Evolutionary conservation across 1,140 invertebrate species (phyloP).

Genomic region (Tetragnatha versicolor): DNA sequence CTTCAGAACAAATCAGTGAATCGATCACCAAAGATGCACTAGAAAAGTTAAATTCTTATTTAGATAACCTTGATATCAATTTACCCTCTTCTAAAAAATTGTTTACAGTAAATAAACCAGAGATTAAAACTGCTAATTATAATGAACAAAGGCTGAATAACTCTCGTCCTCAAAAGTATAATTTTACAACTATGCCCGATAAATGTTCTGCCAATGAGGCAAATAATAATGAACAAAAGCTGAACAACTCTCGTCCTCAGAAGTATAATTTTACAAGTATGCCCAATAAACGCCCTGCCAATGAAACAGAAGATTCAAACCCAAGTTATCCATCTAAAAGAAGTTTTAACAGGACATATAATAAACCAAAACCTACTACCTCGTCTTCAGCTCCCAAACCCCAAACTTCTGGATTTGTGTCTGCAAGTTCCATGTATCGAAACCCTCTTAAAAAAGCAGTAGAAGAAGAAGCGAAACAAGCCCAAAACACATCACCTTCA

Average conservation of each 20-base stretch:
- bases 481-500: neutral
- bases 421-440: constrained; percentile 34
- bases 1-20: neutral
- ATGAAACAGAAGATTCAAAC: neutral
- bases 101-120: no score
- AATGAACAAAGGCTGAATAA: no score
- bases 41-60: neutral
- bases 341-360: neutral
- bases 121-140: no score
- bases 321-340: neutral
- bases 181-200: no score
- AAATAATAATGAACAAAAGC: no score
- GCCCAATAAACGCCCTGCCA: neutral
- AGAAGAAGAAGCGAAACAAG: neutral
- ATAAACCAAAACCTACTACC: neutral
- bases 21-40: neutral
- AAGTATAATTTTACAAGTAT: no score
- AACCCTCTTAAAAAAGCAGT: constrained; percentile 22
- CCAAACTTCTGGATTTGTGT: constrained; percentile 5
- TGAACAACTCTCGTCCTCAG: no score
- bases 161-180: no score
- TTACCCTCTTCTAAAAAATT: neutral
- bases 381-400: neutral
- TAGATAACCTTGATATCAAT: neutral
- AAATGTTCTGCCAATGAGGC: no score